Evolutionary conservation across 2,797 vertebrate species (phyloP).

Genomic region (Chelon auratus): DNA sequence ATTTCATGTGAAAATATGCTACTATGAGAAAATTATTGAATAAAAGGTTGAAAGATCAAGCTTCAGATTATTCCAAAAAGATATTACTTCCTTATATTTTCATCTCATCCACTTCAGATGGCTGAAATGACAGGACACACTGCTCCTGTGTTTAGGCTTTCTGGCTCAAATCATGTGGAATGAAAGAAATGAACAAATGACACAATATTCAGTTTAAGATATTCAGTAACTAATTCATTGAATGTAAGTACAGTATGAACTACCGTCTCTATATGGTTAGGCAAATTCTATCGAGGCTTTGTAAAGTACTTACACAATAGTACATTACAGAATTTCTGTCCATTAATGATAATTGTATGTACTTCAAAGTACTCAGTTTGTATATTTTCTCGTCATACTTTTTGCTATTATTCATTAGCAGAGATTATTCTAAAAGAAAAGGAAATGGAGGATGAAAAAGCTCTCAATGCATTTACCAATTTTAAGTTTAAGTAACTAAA

Average conservation of each 20-base stretch:
- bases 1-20: too few species aligned
- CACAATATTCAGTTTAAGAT: not conserved
- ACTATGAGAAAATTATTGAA: too few species aligned
- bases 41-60: too few species aligned
- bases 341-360: not conserved
- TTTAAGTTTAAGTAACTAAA: not conserved
- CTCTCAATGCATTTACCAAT: not conserved
- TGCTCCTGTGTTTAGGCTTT: not conserved
- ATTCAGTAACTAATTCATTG: not conserved
- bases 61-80: not conserved
- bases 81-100: not conserved
- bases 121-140: not conserved
- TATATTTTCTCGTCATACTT: not conserved
- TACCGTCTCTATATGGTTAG: not conserved
- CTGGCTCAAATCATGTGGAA: not conserved
- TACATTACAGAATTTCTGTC: not conserved
- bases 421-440: conserved; percentile 9
- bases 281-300: not conserved
- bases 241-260: not conserved
- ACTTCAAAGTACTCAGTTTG: not conserved
- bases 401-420: not conserved
- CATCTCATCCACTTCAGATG: conserved; percentile 5
- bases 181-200: not conserved
- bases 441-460: not conserved
- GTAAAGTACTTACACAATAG: not conserved